A percentile compares a stretch with the other conserved stretches of the same genome.
These are phyloP conservation scores for Pycnomerus fuliginosus DNA, from an alignment of 2,888 invertebrate genomes.

Conservation along the genomic window DNA sequence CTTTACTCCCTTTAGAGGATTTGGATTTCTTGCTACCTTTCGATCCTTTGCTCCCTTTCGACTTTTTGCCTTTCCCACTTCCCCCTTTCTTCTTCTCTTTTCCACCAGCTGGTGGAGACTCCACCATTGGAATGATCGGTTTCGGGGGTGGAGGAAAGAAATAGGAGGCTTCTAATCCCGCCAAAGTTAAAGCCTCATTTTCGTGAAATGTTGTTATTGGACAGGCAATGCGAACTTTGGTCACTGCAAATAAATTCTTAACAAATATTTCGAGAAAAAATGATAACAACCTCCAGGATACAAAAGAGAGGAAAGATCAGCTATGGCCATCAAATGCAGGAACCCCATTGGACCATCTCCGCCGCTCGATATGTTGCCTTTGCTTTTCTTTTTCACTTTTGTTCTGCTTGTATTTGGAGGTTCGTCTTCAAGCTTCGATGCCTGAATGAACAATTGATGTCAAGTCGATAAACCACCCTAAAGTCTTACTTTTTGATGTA, in stretches of 20 bases:
- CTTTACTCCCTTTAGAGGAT: slow-evolving; percentile 13
- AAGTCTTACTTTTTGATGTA: slow-evolving; percentile 20
- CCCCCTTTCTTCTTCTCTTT: slow-evolving; percentile 6
- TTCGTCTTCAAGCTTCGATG: too few species aligned
- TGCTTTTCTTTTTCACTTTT: too few species aligned
- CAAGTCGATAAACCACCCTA: too few species aligned
- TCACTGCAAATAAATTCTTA: slow-evolving; percentile 31
- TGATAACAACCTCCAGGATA: slow-evolving; percentile 45
- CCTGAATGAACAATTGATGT: too few species aligned
- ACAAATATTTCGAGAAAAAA: slow-evolving; percentile 4
- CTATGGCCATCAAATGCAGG: slow-evolving; percentile 47
- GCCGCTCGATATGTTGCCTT: too few species aligned
- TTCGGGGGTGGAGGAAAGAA: slow-evolving; percentile 39
- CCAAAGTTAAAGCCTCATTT: slow-evolving; percentile 39
- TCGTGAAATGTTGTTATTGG: slow-evolving; percentile 42
- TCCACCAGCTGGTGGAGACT: slow-evolving; percentile 2
- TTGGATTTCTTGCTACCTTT: slow-evolving; percentile 21
- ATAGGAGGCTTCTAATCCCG: slow-evolving; percentile 43
- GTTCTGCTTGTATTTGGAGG: too few species aligned
- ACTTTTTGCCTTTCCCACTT: slow-evolving; percentile 6
- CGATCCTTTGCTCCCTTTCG: slow-evolving; percentile 14
- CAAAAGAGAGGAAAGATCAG: slow-evolving; percentile 45
- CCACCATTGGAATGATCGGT: slow-evolving; percentile 2
- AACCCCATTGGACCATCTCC: too few species aligned
- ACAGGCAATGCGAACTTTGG: slow-evolving; percentile 39